Conservation (phyloP, 2,888 invertebrate genomes). For the Spodoptera picta region DNA sequence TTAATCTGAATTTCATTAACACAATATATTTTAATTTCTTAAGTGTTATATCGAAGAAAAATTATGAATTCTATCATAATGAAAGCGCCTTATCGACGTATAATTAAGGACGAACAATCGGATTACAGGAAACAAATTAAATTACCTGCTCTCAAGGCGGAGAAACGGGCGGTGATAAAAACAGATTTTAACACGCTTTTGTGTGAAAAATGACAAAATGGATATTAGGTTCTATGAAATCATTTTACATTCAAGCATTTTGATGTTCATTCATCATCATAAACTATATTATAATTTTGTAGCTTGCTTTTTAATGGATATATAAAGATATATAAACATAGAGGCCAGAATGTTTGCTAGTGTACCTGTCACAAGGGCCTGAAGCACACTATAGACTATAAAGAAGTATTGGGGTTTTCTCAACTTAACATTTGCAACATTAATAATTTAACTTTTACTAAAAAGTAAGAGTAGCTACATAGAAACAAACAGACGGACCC, state of each 20-base stretch:
- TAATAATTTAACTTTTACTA: no score
- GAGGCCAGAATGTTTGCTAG: no score
- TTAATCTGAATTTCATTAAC: no score
- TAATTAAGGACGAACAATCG: conserved; percentile 37
- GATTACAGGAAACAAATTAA: conserved; percentile 39
- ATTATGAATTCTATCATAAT: conserved; percentile 24
- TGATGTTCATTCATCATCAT: neutral
- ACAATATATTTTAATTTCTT: neutral
- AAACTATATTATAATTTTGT: conserved; percentile 6
- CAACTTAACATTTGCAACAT: no score
- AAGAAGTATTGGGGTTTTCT: no score
- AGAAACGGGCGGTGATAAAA: conserved; percentile 15
- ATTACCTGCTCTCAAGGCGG: conserved; percentile 17
- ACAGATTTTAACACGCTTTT: conserved; percentile 26
- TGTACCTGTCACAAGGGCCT: no score
- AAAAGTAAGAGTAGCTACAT: no score
- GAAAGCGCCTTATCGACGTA: conserved; percentile 17
- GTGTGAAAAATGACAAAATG: conserved; percentile 11
- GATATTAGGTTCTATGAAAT: neutral
- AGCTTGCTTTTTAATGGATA: neutral
- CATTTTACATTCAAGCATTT: neutral
- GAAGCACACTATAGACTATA: no score
- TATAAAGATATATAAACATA: no score
- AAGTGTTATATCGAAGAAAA: conserved; percentile 11
- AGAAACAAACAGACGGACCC: no score